Evolutionary conservation across 1,140 invertebrate genomes (phyloP).

Genomic region (Papilio helenus): DNA sequence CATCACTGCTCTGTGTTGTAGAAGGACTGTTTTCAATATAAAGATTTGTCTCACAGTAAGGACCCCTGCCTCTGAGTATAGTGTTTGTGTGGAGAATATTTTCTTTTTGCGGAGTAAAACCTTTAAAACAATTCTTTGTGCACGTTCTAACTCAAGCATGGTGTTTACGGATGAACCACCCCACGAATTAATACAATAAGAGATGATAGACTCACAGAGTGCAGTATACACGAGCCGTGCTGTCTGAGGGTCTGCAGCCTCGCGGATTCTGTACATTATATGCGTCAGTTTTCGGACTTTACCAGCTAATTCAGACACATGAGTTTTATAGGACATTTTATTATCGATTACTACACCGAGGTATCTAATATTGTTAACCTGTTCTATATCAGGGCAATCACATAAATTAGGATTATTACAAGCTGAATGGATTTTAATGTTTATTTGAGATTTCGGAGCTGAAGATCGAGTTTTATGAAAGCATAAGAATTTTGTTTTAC

Average conservation of each 20-base stretch:
- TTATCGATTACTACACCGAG: neutral
- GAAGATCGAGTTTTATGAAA: neutral
- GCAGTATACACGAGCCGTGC: neutral
- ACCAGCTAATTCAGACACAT: neutral
- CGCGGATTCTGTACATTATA: too few species aligned
- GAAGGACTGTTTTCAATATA: too few species aligned
- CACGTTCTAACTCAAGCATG: too few species aligned
- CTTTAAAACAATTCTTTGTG: too few species aligned
- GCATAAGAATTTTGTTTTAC: neutral
- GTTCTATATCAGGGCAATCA: neutral
- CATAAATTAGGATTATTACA: neutral
- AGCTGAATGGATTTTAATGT: neutral
- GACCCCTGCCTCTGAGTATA: too few species aligned
- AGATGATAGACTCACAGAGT: too few species aligned
- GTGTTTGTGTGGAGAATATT: too few species aligned
- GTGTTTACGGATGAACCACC: neutral
- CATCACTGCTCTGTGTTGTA: too few species aligned
- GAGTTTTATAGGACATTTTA: neutral
- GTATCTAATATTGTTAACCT: neutral
- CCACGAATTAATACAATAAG: neutral
- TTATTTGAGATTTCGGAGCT: neutral
- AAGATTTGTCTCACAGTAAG: too few species aligned
- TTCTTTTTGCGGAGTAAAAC: too few species aligned
- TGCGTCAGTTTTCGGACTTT: neutral
- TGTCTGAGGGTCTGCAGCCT: neutral